These are phyloP conservation scores for Sinocyclocheilus anshuiensis DNA, from an alignment of 2,113 vertebrate genomes.

Conservation along the genomic window DNA sequence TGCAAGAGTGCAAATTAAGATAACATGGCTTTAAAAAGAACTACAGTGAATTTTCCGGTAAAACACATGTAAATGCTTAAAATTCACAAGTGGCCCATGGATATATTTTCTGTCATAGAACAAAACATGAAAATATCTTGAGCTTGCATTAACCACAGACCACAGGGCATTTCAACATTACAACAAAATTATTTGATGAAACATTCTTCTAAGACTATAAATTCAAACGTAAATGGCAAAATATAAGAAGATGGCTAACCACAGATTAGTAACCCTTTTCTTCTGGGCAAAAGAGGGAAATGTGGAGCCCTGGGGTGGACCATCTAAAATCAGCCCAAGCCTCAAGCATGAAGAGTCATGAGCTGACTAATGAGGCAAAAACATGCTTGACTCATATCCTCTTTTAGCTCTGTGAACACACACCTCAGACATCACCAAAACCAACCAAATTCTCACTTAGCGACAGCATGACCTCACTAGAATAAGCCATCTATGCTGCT, in stretches of 20 bases:
- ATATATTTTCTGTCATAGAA: not conserved
- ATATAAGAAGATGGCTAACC: not conserved
- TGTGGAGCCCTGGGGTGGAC: not conserved
- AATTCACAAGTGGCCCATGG: not conserved
- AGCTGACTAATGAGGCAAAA: slow-evolving; percentile 23
- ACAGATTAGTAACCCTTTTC: not conserved
- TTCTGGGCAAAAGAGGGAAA: not conserved
- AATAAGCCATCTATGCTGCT: not conserved
- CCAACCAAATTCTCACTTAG: not conserved
- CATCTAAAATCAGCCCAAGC: slow-evolving; percentile 3
- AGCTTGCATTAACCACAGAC: not conserved
- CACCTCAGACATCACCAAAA: not conserved
- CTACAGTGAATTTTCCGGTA: not conserved
- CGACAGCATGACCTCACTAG: not conserved
- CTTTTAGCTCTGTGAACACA: not conserved
- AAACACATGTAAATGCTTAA: not conserved
- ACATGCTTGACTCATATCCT: slow-evolving; percentile 32
- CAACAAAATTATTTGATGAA: not conserved
- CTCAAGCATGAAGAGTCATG: slow-evolving; percentile 1
- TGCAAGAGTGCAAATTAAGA: not conserved
- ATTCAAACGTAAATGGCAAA: not conserved
- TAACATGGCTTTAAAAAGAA: not conserved
- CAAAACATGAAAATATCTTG: not conserved
- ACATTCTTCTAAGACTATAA: not conserved
- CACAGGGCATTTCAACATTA: not conserved